Base-by-base conservation (phyloP, 2,113 vertebrate genomes). In the Dasypus novemcinctus region DNA sequence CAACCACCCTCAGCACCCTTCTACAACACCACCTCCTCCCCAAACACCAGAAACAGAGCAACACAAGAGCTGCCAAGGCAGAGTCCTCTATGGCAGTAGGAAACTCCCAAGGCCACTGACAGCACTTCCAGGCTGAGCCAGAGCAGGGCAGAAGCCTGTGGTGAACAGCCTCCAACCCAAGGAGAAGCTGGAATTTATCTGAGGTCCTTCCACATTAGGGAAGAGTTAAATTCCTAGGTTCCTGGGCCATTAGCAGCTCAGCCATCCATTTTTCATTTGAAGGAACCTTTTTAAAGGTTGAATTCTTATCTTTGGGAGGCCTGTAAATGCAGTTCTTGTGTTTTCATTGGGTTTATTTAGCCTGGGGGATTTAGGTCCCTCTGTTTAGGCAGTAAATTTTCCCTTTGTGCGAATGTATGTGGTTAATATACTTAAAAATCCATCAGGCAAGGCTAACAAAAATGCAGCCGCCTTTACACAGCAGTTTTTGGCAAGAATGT, bases 321-420 rank as follows among this genome's bases (percentile, higher is more conserved):
- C 97, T 85, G 85, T 97, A 98, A 98, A 97, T 98, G 98, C 97
- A 98, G 95, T 97, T 98, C 97, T 98, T 97, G 93, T 98, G 98
- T 98, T 98, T 98, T 98, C 97, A 96, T 97, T 98, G 98, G 97
- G 97, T 98, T 98, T 98, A 98, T 98, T 98, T 95, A 97, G 97
- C 98, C 98, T 97, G 78, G 80, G 98, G 98, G 98, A 98, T 95
- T 97, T 96, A 74, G 72, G 97, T 97, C 95, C 96, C 97, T 98
- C 94, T 98, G 98, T 97, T 97, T 94, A 97, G 98, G 97, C 96
- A 96, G 97, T 98, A 98, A 98, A 98, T 98, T 98, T 98, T 91
- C 97, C 95, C 93, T 98, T 98, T 97, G 98, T 98, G 97, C 97
- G 96, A 94, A 96, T 95, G 79, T 95, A 93, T 97, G 97, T 93